Conservation (phyloP, 2,888 invertebrate genomes). For the Macropis europaea region DNA sequence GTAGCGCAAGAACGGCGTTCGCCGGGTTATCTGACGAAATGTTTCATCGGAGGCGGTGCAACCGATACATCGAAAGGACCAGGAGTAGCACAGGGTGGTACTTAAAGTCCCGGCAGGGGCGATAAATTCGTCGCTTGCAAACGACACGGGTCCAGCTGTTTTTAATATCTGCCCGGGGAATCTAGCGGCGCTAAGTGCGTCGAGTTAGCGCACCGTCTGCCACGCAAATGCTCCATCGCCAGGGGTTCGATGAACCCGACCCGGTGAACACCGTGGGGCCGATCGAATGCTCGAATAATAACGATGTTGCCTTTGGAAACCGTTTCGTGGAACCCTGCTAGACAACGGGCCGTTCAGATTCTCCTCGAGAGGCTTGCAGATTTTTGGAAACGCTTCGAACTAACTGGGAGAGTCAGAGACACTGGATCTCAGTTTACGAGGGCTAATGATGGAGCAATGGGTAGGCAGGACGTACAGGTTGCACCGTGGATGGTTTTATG, state of each 20-base stretch:
- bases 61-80: constrained; percentile 54
- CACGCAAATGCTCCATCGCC: constrained; percentile 15
- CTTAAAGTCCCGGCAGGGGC: constrained; percentile 56
- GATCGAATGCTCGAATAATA: constrained; percentile 29
- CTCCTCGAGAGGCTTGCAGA: no score
- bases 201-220: constrained; percentile 41
- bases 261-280: not conserved
- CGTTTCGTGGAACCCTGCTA: not conserved
- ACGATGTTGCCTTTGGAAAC: constrained; percentile 27
- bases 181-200: constrained; percentile 60
- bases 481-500: no score
- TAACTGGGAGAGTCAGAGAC: no score
- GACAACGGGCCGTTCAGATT: no score
- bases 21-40: constrained; percentile 42
- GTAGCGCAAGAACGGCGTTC: no score
- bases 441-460: no score
- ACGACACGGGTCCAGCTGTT: constrained; percentile 65
- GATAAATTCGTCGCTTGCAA: constrained; percentile 64
- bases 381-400: no score
- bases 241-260: constrained; percentile 49
- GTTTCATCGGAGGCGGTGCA: constrained; percentile 16
- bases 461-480: no score
- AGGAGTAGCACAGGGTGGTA: constrained; percentile 37
- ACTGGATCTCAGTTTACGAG: no score
- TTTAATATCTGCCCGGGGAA: constrained; percentile 66